These are phyloP conservation scores for Cryptophagus acutangulus DNA, from an alignment of 2,888 invertebrate genomes.

Conservation along the genomic window DNA sequence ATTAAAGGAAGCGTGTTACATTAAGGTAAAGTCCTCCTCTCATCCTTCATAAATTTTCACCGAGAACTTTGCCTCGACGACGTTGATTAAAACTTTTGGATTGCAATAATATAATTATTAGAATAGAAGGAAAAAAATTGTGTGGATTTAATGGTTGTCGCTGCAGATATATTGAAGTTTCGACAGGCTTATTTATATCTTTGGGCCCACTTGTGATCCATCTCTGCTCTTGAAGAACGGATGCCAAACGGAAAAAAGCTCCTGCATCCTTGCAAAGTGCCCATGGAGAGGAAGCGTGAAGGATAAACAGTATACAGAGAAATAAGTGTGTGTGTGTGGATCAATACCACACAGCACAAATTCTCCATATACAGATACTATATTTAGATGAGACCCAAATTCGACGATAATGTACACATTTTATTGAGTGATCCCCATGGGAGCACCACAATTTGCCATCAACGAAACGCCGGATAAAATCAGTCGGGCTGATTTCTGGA, in stretches of 20 bases:
- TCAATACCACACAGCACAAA: not conserved
- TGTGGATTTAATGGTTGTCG: constrained; percentile 25
- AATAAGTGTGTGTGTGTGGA: constrained; percentile 16
- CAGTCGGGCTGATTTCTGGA: too few species aligned
- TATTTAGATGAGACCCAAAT: too few species aligned
- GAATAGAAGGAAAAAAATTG: too few species aligned
- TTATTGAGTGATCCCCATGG: too few species aligned
- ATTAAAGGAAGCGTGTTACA: constrained; percentile 23
- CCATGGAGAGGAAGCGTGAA: constrained; percentile 29
- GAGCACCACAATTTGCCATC: too few species aligned
- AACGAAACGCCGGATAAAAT: too few species aligned
- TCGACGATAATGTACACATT: too few species aligned
- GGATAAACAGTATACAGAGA: constrained; percentile 30
- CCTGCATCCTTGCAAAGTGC: constrained; percentile 29
- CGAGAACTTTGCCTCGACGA: constrained; percentile 4
- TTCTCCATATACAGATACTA: too few species aligned
- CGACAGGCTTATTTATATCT: constrained; percentile 34
- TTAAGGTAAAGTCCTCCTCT: constrained; percentile 3
- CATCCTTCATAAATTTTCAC: constrained; percentile 10
- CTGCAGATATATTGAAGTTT: constrained; percentile 31
- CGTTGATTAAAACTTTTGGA: constrained; percentile 4
- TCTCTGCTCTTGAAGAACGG: constrained; percentile 29
- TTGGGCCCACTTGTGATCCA: constrained; percentile 26
- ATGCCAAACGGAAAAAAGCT: constrained; percentile 30
- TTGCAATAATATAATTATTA: too few species aligned